phyloP scores from a whole-genome alignment of 2,888 invertebrate species.

The Cerceris rybyensis region DNA sequence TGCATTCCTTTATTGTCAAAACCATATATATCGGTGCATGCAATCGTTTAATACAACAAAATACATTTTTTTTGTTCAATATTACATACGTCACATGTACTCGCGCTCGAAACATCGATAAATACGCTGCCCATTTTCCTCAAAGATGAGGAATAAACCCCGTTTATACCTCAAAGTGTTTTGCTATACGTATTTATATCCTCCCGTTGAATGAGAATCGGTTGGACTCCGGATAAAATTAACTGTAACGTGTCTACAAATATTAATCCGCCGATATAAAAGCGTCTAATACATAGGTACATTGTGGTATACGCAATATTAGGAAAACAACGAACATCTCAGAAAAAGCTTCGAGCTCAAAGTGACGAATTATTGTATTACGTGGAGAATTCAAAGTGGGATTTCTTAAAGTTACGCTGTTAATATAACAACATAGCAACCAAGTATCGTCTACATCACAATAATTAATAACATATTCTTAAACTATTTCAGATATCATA shows the following conservation, averaged over 20 bases:
- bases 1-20: conserved; percentile 13
- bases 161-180: too few species aligned
- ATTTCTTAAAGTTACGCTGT: background rate
- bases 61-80: background rate
- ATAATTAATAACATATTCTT: background rate
- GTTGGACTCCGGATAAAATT: too few species aligned
- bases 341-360: background rate
- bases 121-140: background rate
- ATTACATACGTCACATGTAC: conserved; percentile 18
- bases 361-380: background rate
- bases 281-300: too few species aligned
- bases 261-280: too few species aligned
- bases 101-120: background rate
- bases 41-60: conserved; percentile 1
- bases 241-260: too few species aligned
- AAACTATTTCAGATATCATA: background rate
- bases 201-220: too few species aligned
- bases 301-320: too few species aligned
- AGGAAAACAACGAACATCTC: too few species aligned
- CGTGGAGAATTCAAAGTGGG: background rate
- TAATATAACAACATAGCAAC: background rate
- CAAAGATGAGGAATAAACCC: too few species aligned
- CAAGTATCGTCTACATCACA: background rate
- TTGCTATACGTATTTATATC: too few species aligned
- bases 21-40: conserved; percentile 7